Conservation (phyloP, 64 coral and sea anemone genomes). For the Dendrophyllia cribrosa region DNA sequence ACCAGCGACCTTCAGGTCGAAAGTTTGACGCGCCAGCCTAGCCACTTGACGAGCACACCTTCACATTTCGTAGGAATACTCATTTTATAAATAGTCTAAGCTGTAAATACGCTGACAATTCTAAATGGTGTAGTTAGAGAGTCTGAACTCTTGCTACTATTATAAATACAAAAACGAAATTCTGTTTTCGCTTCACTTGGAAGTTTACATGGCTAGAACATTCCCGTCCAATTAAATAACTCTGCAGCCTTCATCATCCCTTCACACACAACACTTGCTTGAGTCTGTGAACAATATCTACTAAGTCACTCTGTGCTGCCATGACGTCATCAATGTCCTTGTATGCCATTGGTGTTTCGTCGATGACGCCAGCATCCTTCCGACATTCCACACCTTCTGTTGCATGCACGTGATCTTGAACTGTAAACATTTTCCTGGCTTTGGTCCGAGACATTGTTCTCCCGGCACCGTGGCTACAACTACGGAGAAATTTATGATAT, state of each 20-base stretch:
- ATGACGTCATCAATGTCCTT: slow-evolving; percentile 93
- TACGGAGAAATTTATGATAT: not conserved
- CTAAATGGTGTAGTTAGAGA: too few species aligned
- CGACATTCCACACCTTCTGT: slow-evolving; percentile 87
- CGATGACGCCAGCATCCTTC: slow-evolving; percentile 86
- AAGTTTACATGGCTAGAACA: too few species aligned
- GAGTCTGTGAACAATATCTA: slow-evolving; percentile 74
- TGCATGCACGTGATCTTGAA: slow-evolving; percentile 70
- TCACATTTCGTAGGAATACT: too few species aligned
- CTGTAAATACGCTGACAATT: too few species aligned
- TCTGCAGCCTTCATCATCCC: slow-evolving; percentile 29
- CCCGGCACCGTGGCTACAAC: slow-evolving; percentile 88
- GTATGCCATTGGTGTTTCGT: slow-evolving; percentile 92
- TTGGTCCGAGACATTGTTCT: slow-evolving; percentile 81
- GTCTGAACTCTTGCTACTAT: too few species aligned
- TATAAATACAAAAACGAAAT: too few species aligned
- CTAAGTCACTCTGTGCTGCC: slow-evolving; percentile 85
- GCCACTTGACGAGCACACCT: too few species aligned
- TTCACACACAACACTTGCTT: slow-evolving; percentile 91
- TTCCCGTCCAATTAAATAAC: too few species aligned
- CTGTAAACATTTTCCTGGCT: slow-evolving; percentile 81
- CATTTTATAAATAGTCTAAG: too few species aligned
- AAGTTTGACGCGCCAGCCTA: too few species aligned
- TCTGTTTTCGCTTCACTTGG: too few species aligned
- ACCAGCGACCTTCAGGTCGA: too few species aligned